Conservation (phyloP, 2,797 vertebrate genomes). For the Sebastes hubbsi region DNA sequence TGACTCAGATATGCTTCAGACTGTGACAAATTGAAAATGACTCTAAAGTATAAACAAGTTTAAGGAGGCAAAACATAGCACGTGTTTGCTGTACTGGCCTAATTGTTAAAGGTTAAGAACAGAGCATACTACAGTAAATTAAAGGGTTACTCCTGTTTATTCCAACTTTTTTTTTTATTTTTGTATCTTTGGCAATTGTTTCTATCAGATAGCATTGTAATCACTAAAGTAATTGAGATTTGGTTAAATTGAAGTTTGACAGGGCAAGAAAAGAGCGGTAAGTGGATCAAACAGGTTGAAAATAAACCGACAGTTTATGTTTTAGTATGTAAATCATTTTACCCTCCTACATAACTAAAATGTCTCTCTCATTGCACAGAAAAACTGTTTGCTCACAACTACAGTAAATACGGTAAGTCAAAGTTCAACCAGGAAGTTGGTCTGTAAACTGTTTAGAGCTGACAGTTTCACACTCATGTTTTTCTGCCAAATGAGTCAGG, state of each 20-base stretch:
- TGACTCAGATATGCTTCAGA: constrained; percentile 49
- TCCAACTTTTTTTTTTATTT: neutral
- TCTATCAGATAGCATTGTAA: neutral
- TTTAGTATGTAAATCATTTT: neutral
- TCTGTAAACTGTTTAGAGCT: neutral
- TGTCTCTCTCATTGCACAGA: neutral
- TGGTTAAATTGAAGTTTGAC: neutral
- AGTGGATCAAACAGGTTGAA: neutral
- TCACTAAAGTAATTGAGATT: neutral
- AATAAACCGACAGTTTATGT: neutral
- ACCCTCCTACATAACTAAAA: neutral
- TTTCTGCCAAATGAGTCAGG: neutral
- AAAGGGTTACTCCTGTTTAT: neutral
- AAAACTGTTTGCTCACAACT: neutral
- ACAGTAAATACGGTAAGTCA: neutral
- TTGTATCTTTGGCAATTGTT: neutral
- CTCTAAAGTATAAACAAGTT: constrained; percentile 44
- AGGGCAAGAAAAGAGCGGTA: neutral
- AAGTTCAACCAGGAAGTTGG: neutral
- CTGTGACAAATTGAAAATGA: constrained; percentile 51
- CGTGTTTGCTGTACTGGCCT: constrained; percentile 9
- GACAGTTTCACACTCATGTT: neutral
- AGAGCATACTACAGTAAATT: neutral
- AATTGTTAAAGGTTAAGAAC: constrained; percentile 1
- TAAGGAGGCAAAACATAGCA: constrained; percentile 18